Evolutionary conservation across 2,888 invertebrate genomes (phyloP).

Genomic region (Icerya purchasi): DNA sequence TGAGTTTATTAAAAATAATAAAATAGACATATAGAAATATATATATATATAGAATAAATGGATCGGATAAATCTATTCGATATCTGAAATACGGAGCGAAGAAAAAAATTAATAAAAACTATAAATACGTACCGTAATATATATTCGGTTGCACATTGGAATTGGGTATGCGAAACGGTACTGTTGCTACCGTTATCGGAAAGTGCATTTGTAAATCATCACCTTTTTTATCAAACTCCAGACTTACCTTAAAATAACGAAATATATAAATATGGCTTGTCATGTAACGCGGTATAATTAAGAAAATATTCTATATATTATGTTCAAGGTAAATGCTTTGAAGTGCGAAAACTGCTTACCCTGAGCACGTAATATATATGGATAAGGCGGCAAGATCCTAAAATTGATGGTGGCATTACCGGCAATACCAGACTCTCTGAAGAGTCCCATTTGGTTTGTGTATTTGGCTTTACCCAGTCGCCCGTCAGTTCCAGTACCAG

Average conservation of each 20-base stretch:
- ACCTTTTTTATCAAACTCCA: constrained; percentile 44
- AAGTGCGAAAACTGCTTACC: no score
- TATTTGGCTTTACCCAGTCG: constrained; percentile 37
- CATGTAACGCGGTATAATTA: no score
- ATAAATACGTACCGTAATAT: constrained; percentile 42
- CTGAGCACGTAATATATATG: constrained; percentile 51
- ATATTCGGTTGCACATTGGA: constrained; percentile 35
- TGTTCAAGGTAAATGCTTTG: no score
- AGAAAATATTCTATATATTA: no score
- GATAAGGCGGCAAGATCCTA: constrained; percentile 45
- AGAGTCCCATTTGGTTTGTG: constrained; percentile 42
- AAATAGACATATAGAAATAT: no score
- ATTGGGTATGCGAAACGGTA: constrained; percentile 45
- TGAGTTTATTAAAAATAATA: no score
- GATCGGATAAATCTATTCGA: no score
- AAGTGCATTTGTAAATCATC: constrained; percentile 50
- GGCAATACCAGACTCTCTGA: constrained; percentile 43
- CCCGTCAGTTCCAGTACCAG: constrained; percentile 48
- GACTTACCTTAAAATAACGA: constrained; percentile 33
- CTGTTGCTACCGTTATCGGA: constrained; percentile 51
- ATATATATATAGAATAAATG: no score
- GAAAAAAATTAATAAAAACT: no score
- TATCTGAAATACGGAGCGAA: no score
- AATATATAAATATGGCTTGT: no score
- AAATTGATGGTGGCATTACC: constrained; percentile 48